These are phyloP conservation scores for Steinernema scapterisci DNA, from an alignment of 2,888 invertebrate species.

Conservation along the genomic window DNA sequence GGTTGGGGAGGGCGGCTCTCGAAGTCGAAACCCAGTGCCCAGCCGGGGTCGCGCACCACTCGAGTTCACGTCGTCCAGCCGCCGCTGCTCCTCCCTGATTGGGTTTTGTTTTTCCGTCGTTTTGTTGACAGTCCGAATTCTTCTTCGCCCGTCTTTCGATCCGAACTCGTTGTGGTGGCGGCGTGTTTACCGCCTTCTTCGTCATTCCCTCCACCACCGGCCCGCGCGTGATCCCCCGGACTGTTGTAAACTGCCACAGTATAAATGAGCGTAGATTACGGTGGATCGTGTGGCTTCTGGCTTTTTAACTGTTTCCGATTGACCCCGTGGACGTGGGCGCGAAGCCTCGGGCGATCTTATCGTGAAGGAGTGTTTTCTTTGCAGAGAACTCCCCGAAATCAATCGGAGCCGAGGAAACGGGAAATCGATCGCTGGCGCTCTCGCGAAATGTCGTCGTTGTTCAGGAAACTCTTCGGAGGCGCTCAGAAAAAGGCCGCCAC, in stretches of 20 bases:
- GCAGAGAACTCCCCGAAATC: conserved; percentile 6
- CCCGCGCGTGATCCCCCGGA: conserved; percentile 8
- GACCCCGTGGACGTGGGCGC: neutral
- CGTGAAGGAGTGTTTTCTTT: neutral
- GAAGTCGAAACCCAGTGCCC: neutral
- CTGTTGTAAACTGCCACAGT: neutral
- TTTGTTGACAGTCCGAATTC: conserved; percentile 6
- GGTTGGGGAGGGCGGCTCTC: conserved; percentile 7
- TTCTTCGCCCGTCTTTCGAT: neutral
- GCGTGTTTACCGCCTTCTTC: conserved; percentile 26
- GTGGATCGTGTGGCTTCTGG: neutral
- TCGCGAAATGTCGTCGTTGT: conserved; percentile 52
- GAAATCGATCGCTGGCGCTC: too few relatives aligned
- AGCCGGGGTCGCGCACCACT: neutral
- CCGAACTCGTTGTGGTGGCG: neutral
- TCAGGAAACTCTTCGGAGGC: conserved; percentile 58
- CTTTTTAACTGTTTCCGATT: neutral
- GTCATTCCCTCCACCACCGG: neutral
- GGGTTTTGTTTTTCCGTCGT: neutral
- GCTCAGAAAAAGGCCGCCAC: conserved; percentile 55
- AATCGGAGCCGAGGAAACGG: too few relatives aligned
- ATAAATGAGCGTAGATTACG: neutral
- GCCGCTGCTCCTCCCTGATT: neutral
- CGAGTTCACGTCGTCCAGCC: neutral
- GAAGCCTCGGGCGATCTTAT: conserved; percentile 7